Evolutionary conservation across 2,888 invertebrate genomes (phyloP).

Genomic region (Cinara cedri): DNA sequence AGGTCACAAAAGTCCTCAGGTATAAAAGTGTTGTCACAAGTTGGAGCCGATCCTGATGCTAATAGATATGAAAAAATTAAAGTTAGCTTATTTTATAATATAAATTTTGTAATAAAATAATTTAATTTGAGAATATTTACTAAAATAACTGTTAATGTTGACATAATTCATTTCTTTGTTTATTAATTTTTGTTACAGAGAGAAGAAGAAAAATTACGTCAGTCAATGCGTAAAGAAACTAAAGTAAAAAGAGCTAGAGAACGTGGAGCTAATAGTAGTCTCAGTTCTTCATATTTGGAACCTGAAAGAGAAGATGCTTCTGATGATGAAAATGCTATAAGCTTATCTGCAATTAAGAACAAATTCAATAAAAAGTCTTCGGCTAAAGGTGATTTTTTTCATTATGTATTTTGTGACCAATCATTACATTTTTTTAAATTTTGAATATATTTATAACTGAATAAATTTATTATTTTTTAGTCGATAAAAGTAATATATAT

Average conservation of each 20-base stretch:
- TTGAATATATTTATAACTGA: not conserved
- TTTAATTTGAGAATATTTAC: not conserved
- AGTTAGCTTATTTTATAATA: constrained; percentile 65
- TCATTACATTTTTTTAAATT: not conserved
- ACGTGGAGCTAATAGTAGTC: constrained; percentile 65
- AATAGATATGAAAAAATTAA: constrained; percentile 89
- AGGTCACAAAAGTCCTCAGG: constrained; percentile 90
- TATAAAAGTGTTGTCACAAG: constrained; percentile 94
- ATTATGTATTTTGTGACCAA: not conserved
- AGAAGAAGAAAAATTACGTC: constrained; percentile 94
- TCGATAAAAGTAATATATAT: constrained; percentile 73
- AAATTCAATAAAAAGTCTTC: constrained; percentile 74
- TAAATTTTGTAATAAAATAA: too few species aligned
- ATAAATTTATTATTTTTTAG: constrained; percentile 29
- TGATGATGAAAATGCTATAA: constrained; percentile 93
- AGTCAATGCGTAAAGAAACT: constrained; percentile 78
- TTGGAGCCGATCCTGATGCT: constrained; percentile 92
- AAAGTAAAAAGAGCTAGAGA: constrained; percentile 69
- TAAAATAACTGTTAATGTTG: not conserved
- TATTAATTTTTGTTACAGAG: constrained; percentile 68
- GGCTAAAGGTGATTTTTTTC: constrained; percentile 35
- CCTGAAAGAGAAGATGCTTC: constrained; percentile 76
- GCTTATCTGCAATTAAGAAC: constrained; percentile 91
- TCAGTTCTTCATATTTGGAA: constrained; percentile 67
- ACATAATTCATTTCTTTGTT: not conserved